These are phyloP conservation scores for Argya squamiceps DNA, from an alignment of 2,797 vertebrate species.

Conservation along the genomic window DNA sequence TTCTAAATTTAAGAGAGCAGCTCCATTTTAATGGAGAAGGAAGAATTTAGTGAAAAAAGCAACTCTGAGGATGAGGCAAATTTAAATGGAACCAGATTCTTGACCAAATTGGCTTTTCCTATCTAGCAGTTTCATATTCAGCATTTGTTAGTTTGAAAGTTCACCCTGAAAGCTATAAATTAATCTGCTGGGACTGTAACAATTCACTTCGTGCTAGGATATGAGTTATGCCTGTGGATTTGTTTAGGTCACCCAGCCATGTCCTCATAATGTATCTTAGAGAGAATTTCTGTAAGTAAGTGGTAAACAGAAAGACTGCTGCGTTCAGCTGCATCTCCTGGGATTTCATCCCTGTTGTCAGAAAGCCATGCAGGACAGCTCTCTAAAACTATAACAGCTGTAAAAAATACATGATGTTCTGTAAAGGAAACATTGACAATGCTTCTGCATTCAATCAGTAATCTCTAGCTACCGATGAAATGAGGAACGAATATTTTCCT, in stretches of 20 bases:
- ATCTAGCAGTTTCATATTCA: neutral
- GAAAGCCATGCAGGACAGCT: neutral
- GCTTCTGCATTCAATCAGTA: neutral
- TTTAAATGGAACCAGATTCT: conserved; percentile 6
- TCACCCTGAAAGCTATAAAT: conserved; percentile 42
- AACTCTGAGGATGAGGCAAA: neutral
- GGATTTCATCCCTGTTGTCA: conserved; percentile 25
- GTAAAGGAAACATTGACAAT: neutral
- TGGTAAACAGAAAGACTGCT: neutral
- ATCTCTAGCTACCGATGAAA: neutral
- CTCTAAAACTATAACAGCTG: conserved; percentile 3
- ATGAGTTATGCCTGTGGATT: conserved; percentile 46
- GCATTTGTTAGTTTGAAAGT: conserved; percentile 35
- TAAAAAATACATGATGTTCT: neutral
- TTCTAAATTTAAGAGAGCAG: conserved; percentile 15
- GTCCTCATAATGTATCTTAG: conserved; percentile 35
- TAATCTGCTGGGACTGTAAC: conserved; percentile 32
- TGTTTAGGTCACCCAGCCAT: conserved; percentile 47
- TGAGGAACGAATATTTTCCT: neutral
- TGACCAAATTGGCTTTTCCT: neutral
- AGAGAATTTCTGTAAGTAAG: conserved; percentile 30
- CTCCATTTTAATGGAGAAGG: conserved; percentile 46
- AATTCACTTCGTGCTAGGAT: conserved; percentile 44
- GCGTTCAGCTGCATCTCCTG: neutral
- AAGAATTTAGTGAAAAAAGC: neutral